Evolutionary conservation across 1,140 invertebrate species (phyloP), one percentile per base, ranked within the genome.

Genomic region (Temnothorax nylanderi): DNA sequence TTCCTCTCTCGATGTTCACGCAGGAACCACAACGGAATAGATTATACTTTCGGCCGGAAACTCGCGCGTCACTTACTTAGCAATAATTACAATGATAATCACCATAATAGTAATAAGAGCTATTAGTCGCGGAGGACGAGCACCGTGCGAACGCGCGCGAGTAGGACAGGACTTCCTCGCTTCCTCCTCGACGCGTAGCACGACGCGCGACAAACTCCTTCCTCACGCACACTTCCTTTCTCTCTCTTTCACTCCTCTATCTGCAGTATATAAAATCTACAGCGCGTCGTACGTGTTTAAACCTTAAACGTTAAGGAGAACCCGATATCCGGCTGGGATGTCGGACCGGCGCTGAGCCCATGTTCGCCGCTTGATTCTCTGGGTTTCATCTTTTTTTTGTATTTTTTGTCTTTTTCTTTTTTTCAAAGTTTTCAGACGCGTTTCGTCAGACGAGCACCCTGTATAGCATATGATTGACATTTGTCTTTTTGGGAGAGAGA

Each of bases 371-470:
- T 71, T 32, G 16, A 54, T 86, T 80, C 62, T 54, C 21, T 49
- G 37, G 47, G 18, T 65, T 56, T 41, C 51, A 41, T 41, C 16
- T 71, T 65, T 81, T n/a, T 60, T 62, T 80, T 54, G 54, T 21
- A 47, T 69, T 69, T 81, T 80, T 62, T 56, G 69, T 86, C 64
- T 54, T 58, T 69, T 65, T 84, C 47, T 76, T 85, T 44, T 76
- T 72, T 67, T 85, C 77, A 85, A 90, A 87, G 75, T 88, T 87
- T 72, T 54, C 86, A 92, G 56, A 87, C 71, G 85, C 88, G 77
- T 51, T 87, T 76, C 84, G 90, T 89, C 87, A 91, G 88, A 90
- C 80, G 88, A 92, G 90, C 87, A 92, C 88, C 88, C 91, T 85
- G 87, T 84, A 90, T 90, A 90, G 58, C 65, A 26, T 81, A 81